Percentiles rank a stretch among this genome's conserved stretches.
Conservation (phyloP, 2,888 invertebrate species). For the Pammene aurita region DNA sequence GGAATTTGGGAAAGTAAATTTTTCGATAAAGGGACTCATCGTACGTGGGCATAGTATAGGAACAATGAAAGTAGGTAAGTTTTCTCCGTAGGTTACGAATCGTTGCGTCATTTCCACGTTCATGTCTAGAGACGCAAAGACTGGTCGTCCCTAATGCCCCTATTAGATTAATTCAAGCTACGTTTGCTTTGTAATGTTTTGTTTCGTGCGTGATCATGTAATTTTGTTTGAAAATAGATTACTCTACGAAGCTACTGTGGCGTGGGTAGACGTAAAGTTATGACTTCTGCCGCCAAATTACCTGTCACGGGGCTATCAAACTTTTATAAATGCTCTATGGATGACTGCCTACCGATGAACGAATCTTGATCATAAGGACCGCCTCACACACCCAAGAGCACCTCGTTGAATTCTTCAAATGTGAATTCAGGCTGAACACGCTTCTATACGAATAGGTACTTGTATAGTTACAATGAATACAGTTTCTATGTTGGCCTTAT, state of each 20-base stretch:
- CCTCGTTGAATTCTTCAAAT: no score
- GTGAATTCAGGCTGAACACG: no score
- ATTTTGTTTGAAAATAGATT: no score
- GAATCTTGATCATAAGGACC: conserved; percentile 9
- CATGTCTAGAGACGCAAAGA: no score
- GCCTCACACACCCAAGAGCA: background rate
- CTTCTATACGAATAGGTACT: no score
- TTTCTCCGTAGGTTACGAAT: background rate
- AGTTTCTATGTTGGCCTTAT: no score
- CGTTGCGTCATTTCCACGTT: no score
- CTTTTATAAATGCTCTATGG: conserved; percentile 28
- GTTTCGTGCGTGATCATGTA: no score
- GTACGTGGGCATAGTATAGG: background rate
- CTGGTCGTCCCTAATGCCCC: no score
- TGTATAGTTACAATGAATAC: no score
- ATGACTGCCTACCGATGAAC: conserved; percentile 18
- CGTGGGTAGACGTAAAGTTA: conserved; percentile 5
- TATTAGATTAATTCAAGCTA: no score
- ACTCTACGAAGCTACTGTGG: background rate
- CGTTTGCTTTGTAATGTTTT: no score
- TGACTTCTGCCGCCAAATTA: conserved; percentile 31
- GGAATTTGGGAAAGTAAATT: conserved; percentile 19
- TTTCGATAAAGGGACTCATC: conserved; percentile 8
- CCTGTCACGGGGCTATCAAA: conserved; percentile 36
- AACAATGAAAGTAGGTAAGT: background rate